A percentile compares a stretch with the other conserved stretches of the same genome.
Evolutionary conservation across 2,113 vertebrate genomes (phyloP).

Genomic region (Cathartes aura): DNA sequence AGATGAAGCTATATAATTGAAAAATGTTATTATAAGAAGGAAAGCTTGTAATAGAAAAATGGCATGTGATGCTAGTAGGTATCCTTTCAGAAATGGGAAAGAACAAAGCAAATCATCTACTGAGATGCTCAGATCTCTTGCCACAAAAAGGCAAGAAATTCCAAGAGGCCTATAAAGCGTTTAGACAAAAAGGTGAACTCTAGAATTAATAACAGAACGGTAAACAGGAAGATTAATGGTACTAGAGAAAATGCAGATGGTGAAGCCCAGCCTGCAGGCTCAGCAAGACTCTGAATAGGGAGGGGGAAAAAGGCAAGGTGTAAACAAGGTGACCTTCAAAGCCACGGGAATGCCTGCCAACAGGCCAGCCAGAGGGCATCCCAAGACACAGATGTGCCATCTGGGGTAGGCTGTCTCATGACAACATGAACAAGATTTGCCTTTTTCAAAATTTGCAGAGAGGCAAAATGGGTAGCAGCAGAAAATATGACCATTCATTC

Average conservation of each 20-base stretch:
- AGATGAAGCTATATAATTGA: constrained; percentile 5
- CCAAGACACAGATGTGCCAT: constrained; percentile 59
- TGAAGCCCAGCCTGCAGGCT: constrained; percentile 65
- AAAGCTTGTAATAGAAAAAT: constrained; percentile 7
- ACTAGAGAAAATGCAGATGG: constrained; percentile 74
- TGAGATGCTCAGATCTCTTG: constrained; percentile 18
- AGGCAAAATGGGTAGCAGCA: not conserved
- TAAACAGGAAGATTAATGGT: constrained; percentile 65
- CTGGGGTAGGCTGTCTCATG: constrained; percentile 42
- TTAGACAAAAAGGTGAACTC: constrained; percentile 69
- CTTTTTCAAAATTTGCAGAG: constrained; percentile 16
- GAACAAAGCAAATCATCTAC: constrained; percentile 33
- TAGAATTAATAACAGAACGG: constrained; percentile 70
- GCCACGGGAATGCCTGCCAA: constrained; percentile 35
- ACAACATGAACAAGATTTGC: constrained; percentile 20
- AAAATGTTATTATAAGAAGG: constrained; percentile 14
- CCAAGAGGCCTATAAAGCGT: constrained; percentile 57
- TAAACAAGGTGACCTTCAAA: constrained; percentile 59
- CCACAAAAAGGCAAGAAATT: constrained; percentile 46
- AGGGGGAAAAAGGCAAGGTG: not conserved
- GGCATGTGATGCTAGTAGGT: not conserved
- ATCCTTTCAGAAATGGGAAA: constrained; percentile 40
- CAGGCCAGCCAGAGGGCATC: constrained; percentile 50
- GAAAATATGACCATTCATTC: not conserved
- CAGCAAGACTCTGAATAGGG: constrained; percentile 50